Evolutionary conservation across 2,113 vertebrate species (phyloP), one percentile per base, ranked within the genome.

Genomic region (Probosciger aterrimus): DNA sequence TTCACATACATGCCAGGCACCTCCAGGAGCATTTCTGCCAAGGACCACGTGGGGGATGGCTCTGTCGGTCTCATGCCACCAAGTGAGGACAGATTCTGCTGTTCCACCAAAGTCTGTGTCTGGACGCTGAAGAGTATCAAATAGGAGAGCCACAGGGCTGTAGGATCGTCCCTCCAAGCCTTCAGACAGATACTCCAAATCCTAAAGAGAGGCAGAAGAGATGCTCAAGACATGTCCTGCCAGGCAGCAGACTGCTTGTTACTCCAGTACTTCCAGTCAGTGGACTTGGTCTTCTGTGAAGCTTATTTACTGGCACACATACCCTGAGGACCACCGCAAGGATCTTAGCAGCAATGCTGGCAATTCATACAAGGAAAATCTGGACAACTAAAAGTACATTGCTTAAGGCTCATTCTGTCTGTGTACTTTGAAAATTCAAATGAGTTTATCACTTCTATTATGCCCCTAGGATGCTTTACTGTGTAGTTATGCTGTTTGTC

Each of bases 1-100:
- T 78, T 84, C 35, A 97, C 98, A 69, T 92, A 99, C 98, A 10
- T 98, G 98, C 98, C 98, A 99, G 87, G 98, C 98, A 5, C 98
- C 98, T 71, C 98, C 98, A 1, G 98, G 98, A 27, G 95, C 89
- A 0, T 98, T 98, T 79, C 95, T 98, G 69, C 98, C 98, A 53
- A 99, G 97, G 49, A 98, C 98, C 81, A 98, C n/a, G 30, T 99
- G 98, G 24, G 98, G 97, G 30, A 98, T 35, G 5, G 95, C 96
- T 69, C 95, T 97, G n/a, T 97, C 28, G 0, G 95, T 64, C 77
- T 98, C 96, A 0, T 74, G 85, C 84, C 84, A 96, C 98, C 98
- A 99, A 10, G 88, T 73, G 37, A 99, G 98, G 68, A 98, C 97
- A 0, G 98, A 98, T 15, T 98, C 98, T 37, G 81, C 46, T n/a